Conservation (phyloP, 1,140 invertebrate species). For the Papilio xuthus region DNA sequence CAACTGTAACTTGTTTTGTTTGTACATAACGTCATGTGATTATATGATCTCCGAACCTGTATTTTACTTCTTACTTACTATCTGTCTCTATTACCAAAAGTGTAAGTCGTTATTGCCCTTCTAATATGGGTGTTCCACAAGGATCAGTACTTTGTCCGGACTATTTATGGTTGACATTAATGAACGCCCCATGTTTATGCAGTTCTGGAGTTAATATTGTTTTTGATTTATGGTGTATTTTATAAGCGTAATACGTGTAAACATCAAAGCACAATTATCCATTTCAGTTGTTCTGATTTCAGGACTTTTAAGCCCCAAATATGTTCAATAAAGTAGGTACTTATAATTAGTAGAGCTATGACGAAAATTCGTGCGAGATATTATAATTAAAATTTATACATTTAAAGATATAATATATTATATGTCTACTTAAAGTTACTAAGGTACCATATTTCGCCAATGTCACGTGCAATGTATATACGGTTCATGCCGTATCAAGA, state of each 20-base stretch:
- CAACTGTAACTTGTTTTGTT: conserved; percentile 29
- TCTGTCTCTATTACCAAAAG: not conserved
- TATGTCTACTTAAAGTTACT: not conserved
- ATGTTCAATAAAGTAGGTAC: not conserved
- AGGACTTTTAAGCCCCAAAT: not conserved
- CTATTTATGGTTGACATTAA: conserved; percentile 14
- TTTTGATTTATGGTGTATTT: conserved; percentile 6
- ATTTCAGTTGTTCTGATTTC: not conserved
- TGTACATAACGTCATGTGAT: conserved; percentile 22
- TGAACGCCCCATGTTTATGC: not conserved
- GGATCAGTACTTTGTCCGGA: not conserved
- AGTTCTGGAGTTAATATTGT: not conserved
- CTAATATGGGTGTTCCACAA: conserved; percentile 8
- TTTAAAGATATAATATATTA: not conserved
- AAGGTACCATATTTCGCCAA: conserved; percentile 11
- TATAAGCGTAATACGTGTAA: not conserved
- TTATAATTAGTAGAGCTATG: not conserved
- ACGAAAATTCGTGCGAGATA: not conserved
- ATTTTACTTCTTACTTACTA: not conserved
- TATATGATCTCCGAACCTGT: conserved; percentile 21
- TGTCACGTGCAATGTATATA: conserved; percentile 22
- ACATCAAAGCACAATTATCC: not conserved
- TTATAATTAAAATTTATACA: not conserved
- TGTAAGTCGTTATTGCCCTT: not conserved
- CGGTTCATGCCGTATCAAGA: conserved; percentile 5